A percentile compares a stretch with the other conserved stretches of the same genome.
Evolutionary conservation across 2,113 vertebrate genomes (phyloP).

Genomic region (Balaeniceps rex): DNA sequence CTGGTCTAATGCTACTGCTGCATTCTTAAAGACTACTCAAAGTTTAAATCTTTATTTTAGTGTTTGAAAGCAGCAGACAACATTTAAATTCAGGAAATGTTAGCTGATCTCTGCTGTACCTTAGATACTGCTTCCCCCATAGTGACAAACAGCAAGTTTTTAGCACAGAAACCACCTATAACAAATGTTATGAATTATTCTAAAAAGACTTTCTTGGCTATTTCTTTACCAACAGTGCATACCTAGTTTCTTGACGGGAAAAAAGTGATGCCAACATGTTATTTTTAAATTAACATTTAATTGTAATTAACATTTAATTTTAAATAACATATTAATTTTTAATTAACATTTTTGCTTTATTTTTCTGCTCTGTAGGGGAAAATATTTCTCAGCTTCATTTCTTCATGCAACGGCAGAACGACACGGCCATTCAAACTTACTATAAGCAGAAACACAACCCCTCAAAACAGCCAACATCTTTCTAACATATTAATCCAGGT

Average conservation of each 20-base stretch:
- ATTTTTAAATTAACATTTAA: not conserved
- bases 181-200: not conserved
- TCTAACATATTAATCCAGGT: not conserved
- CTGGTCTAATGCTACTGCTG: not conserved
- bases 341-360: not conserved
- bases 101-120: not conserved
- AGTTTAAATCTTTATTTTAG: not conserved
- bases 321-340: not conserved
- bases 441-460: not conserved
- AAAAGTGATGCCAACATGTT: not conserved
- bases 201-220: not conserved
- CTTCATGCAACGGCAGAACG: not conserved
- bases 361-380: not conserved
- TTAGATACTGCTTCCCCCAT: not conserved
- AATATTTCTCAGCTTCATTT: not conserved
- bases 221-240: not conserved
- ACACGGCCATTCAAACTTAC: not conserved
- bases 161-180: not conserved
- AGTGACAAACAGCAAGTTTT: not conserved
- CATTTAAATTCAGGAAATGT: not conserved
- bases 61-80: not conserved
- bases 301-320: not conserved
- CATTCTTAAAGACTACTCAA: not conserved
- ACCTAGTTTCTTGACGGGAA: not conserved
- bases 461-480: not conserved